phyloP scores from a whole-genome alignment of 2,888 invertebrate genomes.

The Coelinius sp. region DNA sequence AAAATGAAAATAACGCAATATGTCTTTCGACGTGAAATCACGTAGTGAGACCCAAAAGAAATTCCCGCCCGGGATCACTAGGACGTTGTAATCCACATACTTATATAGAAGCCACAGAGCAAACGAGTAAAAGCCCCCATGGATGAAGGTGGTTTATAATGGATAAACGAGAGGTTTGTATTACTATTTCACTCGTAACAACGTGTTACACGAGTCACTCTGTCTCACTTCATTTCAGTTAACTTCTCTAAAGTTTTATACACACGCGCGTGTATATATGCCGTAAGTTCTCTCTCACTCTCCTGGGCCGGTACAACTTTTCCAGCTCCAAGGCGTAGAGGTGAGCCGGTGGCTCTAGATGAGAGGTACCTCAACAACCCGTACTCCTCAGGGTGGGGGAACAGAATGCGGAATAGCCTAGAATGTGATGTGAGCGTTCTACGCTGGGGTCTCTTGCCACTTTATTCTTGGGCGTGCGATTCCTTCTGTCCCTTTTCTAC shows the following conservation, averaged over 20 bases:
- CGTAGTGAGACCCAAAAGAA: constrained; percentile 31
- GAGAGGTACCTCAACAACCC: constrained; percentile 33
- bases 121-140: constrained; percentile 11
- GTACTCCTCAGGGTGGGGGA: constrained; percentile 62
- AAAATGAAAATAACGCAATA: too few species aligned
- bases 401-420: constrained; percentile 72
- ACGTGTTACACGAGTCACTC: constrained; percentile 7
- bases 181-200: constrained; percentile 7
- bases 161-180: neutral
- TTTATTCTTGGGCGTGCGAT: constrained; percentile 40
- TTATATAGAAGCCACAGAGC: neutral
- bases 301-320: constrained; percentile 32
- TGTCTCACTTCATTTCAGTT: constrained; percentile 16
- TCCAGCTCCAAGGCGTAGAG: constrained; percentile 54
- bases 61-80: constrained; percentile 30
- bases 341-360: constrained; percentile 64
- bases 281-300: constrained; percentile 23
- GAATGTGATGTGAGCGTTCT: constrained; percentile 70
- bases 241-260: constrained; percentile 4
- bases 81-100: constrained; percentile 21
- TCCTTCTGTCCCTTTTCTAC: constrained; percentile 32
- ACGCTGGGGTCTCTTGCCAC: constrained; percentile 49
- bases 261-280: constrained; percentile 9
- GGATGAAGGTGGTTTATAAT: constrained; percentile 13
- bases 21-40: constrained; percentile 34